Percentiles rank a stretch among this genome's conserved stretches.
Evolutionary conservation across 1,140 invertebrate genomes (phyloP).

Genomic region (Elymnias hypermnestra): DNA sequence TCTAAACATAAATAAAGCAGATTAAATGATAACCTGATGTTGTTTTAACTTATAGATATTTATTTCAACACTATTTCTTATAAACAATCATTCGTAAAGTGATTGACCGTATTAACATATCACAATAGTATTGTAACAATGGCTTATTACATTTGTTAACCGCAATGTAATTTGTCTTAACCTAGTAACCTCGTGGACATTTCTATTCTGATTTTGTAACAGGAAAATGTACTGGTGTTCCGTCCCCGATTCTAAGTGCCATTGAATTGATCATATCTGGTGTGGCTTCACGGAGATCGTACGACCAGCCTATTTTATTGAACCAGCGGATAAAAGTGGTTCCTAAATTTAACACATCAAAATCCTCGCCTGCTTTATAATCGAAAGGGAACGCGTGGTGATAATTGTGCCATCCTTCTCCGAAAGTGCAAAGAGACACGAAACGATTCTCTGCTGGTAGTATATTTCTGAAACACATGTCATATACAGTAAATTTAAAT

Average conservation of each 20-base stretch:
- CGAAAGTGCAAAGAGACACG: constrained; percentile 74
- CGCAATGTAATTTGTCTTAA: not conserved
- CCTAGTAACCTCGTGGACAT: not conserved
- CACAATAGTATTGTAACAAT: too few relatives aligned
- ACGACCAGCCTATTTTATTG: constrained; percentile 77
- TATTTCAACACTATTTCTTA: too few relatives aligned
- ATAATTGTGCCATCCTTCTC: constrained; percentile 91
- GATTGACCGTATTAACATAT: too few relatives aligned
- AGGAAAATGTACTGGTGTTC: constrained; percentile 49
- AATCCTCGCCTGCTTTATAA: constrained; percentile 86
- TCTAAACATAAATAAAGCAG: too few relatives aligned
- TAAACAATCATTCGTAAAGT: too few relatives aligned
- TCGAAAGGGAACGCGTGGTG: constrained; percentile 95
- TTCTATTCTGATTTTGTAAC: constrained; percentile 14
- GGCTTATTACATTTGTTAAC: too few relatives aligned
- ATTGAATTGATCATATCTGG: constrained; percentile 59
- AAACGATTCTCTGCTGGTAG: constrained; percentile 78
- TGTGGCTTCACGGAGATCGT: constrained; percentile 78
- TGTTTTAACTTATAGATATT: too few relatives aligned
- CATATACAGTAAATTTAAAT: not conserved
- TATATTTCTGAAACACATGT: constrained; percentile 72
- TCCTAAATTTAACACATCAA: constrained; percentile 72
- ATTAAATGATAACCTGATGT: too few relatives aligned
- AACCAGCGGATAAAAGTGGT: constrained; percentile 72
- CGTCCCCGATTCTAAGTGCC: constrained; percentile 54